phyloP scores from a whole-genome alignment of 37 sponge, comb jelly and placozoan species.

The Beroe forskalii region DNA sequence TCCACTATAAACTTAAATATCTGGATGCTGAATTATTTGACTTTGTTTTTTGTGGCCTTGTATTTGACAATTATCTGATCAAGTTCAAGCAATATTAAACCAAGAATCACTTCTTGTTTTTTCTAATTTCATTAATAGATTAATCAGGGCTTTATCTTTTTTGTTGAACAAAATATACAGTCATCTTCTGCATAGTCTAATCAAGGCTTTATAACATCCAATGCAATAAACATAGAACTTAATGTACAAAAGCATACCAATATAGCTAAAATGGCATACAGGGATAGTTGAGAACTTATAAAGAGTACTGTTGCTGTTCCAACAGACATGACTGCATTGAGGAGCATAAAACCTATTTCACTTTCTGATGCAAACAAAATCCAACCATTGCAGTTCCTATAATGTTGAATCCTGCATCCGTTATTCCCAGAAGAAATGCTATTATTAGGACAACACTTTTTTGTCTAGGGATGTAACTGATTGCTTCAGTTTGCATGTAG shows the following conservation, averaged over 20 bases:
- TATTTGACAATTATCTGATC: no score
- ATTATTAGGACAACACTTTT: neutral
- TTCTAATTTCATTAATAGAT: no score
- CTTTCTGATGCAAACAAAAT: slow-evolving; percentile 11
- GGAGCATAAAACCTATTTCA: slow-evolving; percentile 43
- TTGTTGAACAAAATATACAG: no score
- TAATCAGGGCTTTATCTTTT: no score
- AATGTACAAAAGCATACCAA: slow-evolving; percentile 1
- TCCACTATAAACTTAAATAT: no score
- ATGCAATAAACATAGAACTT: neutral
- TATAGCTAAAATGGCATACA: neutral
- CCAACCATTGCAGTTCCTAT: neutral
- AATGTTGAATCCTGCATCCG: slow-evolving; percentile 55
- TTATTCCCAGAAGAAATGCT: slow-evolving; percentile 21
- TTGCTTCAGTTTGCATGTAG: neutral
- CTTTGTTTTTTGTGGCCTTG: no score
- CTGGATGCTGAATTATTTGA: no score
- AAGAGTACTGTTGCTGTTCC: slow-evolving; percentile 53
- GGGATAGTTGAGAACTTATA: slow-evolving; percentile 1
- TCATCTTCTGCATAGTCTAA: no score
- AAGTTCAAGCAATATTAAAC: no score
- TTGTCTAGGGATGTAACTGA: neutral
- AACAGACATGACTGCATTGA: slow-evolving; percentile 46
- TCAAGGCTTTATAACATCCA: neutral
- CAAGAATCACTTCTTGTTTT: no score